phyloP scores from a whole-genome alignment of 2,888 invertebrate genomes.

The Parascotia fuliginaria region DNA sequence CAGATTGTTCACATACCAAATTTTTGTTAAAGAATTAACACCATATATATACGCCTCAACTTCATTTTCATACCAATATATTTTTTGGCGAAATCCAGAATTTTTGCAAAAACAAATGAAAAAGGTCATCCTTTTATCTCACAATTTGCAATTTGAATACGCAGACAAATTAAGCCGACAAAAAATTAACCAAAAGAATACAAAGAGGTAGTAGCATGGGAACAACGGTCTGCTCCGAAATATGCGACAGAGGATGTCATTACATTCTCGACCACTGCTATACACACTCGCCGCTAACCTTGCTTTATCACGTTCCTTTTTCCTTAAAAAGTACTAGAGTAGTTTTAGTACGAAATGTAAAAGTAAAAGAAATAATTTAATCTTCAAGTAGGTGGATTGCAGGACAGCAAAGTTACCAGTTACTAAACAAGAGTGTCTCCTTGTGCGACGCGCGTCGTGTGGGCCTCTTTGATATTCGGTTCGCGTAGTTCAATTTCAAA shows the following conservation, averaged over 20 bases:
- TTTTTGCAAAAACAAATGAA: slow-evolving; percentile 52
- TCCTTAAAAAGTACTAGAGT: slow-evolving; percentile 17
- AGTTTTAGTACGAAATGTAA: slow-evolving; percentile 17
- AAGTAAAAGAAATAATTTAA: slow-evolving; percentile 40
- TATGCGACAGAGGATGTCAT: slow-evolving; percentile 69
- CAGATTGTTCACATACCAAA: slow-evolving; percentile 5
- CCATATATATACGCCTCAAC: slow-evolving; percentile 24
- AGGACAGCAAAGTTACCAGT: slow-evolving; percentile 25
- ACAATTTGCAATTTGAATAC: slow-evolving; percentile 83
- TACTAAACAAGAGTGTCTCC: slow-evolving; percentile 36
- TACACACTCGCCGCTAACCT: slow-evolving; percentile 25
- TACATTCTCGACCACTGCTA: slow-evolving; percentile 43
- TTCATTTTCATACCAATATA: slow-evolving; percentile 29
- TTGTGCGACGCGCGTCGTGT: slow-evolving; percentile 46
- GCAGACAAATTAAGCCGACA: slow-evolving; percentile 81
- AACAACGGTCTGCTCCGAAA: slow-evolving; percentile 66
- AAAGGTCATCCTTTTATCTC: slow-evolving; percentile 77
- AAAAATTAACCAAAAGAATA: slow-evolving; percentile 77
- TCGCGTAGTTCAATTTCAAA: slow-evolving; percentile 80
- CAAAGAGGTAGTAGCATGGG: slow-evolving; percentile 62
- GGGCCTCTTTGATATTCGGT: slow-evolving; percentile 68
- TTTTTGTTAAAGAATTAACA: slow-evolving; percentile 29
- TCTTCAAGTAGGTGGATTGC: slow-evolving; percentile 31
- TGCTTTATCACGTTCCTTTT: slow-evolving; percentile 33
- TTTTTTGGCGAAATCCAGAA: slow-evolving; percentile 31